These are phyloP conservation scores for Cisticola juncidis DNA, from an alignment of 2,113 vertebrate species.

Conservation along the genomic window DNA sequence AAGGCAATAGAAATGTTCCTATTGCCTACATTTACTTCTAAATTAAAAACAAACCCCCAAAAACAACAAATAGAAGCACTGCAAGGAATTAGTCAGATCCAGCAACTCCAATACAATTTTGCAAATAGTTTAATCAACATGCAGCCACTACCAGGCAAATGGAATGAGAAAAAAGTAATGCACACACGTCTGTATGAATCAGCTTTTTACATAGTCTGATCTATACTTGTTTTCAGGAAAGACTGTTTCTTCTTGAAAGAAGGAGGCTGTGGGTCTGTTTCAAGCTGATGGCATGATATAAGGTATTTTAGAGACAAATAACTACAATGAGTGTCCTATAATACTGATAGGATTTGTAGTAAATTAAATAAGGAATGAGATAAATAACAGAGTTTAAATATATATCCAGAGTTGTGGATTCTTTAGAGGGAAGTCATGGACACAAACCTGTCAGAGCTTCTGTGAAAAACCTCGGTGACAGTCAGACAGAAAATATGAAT, in stretches of 20 bases:
- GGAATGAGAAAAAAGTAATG: not conserved
- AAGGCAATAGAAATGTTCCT: not conserved
- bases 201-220: not conserved
- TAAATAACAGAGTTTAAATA: not conserved
- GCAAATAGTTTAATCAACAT: not conserved
- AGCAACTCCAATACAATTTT: not conserved
- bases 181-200: not conserved
- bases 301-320: not conserved
- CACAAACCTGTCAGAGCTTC: not conserved
- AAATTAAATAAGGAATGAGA: not conserved
- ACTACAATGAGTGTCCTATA: not conserved
- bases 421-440: not conserved
- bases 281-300: not conserved
- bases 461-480: not conserved
- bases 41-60: not conserved
- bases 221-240: not conserved
- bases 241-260: not conserved
- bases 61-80: not conserved
- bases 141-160: not conserved
- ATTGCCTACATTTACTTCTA: not conserved
- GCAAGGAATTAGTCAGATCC: not conserved
- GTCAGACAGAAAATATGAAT: not conserved
- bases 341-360: not conserved
- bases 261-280: not conserved
- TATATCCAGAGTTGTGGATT: not conserved